Evolutionary conservation across 2,113 vertebrate genomes (phyloP).

Genomic region (Climacteris rufus): DNA sequence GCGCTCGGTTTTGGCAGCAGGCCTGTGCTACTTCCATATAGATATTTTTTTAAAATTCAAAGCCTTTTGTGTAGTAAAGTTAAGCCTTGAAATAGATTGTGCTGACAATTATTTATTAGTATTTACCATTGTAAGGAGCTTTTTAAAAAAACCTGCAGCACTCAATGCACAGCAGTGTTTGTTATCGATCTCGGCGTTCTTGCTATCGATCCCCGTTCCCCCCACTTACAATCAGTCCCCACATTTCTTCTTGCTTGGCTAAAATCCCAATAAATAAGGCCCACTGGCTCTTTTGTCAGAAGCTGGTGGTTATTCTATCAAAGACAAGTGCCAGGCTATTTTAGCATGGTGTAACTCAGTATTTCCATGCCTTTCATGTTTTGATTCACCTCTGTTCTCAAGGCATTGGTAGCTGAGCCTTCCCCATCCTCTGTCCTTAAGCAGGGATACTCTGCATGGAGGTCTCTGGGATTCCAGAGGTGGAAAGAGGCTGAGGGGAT

Average conservation of each 20-base stretch:
- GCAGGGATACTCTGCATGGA: background rate
- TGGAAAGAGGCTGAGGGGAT: background rate
- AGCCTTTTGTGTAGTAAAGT: background rate
- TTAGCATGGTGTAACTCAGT: background rate
- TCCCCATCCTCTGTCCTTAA: background rate
- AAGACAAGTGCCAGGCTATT: background rate
- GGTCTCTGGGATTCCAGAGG: rapidly evolving
- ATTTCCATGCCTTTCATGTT: background rate
- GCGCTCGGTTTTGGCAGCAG: background rate
- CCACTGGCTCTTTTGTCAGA: background rate
- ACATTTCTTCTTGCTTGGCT: background rate
- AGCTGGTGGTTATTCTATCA: background rate
- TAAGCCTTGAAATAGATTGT: background rate
- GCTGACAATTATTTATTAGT: background rate
- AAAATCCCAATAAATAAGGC: background rate
- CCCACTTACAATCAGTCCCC: background rate
- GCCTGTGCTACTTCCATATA: background rate
- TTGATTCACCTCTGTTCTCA: background rate
- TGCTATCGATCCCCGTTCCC: background rate
- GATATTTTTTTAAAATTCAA: background rate
- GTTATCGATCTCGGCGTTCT: background rate
- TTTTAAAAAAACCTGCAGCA: background rate
- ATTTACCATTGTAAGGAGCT: background rate
- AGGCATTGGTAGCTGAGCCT: background rate
- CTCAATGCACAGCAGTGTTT: background rate